Conservation (phyloP, 2,113 vertebrate genomes). For the Gambusia affinis region DNA sequence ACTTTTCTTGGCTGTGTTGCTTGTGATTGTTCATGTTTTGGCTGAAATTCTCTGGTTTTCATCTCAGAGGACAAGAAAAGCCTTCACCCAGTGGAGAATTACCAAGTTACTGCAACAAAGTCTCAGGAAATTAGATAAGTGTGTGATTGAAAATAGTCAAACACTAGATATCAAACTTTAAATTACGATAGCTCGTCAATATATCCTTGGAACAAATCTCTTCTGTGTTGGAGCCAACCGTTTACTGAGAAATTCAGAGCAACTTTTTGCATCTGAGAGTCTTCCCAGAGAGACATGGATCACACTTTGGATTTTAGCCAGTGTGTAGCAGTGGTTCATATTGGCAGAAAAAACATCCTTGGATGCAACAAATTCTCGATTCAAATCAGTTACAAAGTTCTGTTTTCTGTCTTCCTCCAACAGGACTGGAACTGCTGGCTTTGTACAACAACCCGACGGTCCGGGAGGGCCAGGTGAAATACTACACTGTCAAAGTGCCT, state of each 20-base stretch:
- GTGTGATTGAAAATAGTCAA: background rate
- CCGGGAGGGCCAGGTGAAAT: conserved; percentile 83
- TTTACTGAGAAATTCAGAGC: conserved; percentile 11
- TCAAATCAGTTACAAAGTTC: background rate
- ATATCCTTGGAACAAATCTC: background rate
- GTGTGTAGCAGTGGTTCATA: conserved; percentile 8
- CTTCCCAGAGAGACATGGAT: conserved; percentile 29
- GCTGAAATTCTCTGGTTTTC: conserved; percentile 21
- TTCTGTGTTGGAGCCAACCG: conserved; percentile 10
- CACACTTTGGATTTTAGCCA: conserved; percentile 40
- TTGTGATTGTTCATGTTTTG: conserved; percentile 24
- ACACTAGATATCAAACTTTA: background rate
- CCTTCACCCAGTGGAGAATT: conserved; percentile 19
- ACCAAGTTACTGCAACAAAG: background rate
- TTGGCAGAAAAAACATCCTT: conserved; percentile 14
- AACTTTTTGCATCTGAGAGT: conserved; percentile 27
- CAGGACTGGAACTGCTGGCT: conserved; percentile 89
- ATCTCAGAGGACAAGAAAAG: conserved; percentile 29
- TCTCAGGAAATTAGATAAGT: background rate
- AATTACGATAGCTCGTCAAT: background rate
- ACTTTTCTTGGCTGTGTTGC: conserved; percentile 22
- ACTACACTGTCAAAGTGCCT: conserved; percentile 93
- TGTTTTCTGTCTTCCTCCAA: conserved; percentile 7
- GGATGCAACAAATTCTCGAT: conserved; percentile 17
- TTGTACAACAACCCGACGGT: conserved; percentile 90